Conservation (phyloP, 2,113 vertebrate species). For the Apaloderma vittatum region DNA sequence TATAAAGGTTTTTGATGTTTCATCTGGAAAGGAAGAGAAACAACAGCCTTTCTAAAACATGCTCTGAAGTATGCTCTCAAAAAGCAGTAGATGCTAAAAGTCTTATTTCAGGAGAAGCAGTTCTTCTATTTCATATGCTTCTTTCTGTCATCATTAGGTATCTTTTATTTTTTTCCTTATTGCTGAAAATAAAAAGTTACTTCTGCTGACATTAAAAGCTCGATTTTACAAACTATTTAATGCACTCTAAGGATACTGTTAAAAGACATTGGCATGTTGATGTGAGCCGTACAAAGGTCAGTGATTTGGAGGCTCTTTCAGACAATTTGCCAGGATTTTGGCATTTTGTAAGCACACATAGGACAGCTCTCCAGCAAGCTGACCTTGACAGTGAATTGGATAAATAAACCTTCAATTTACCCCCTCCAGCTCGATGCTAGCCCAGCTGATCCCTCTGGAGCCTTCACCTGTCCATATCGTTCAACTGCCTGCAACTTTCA, state of each 20-base stretch:
- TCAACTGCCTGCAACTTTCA: conserved; percentile 90
- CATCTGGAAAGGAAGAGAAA: neutral
- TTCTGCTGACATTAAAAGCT: conserved; percentile 77
- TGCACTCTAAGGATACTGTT: conserved; percentile 90
- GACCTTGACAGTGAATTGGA: conserved; percentile 99
- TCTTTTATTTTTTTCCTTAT: conserved; percentile 8
- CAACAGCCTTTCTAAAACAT: neutral
- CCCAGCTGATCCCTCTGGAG: conserved; percentile 91
- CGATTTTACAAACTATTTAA: conserved; percentile 84
- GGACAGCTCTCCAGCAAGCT: conserved; percentile 97
- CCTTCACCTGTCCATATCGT: conserved; percentile 98
- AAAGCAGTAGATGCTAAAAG: neutral
- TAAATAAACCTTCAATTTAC: conserved; percentile 99
- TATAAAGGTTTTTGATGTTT: neutral
- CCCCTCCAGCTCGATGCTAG: conserved; percentile 86
- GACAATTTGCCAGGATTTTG: conserved; percentile 98
- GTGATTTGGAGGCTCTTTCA: conserved; percentile 91
- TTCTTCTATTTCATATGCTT: neutral
- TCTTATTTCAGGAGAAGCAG: neutral
- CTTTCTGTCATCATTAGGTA: neutral
- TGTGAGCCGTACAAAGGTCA: conserved; percentile 97
- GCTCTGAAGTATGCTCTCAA: neutral
- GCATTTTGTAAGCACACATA: conserved; percentile 98
- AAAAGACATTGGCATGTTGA: conserved; percentile 92
- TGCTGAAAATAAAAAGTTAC: conserved; percentile 71